phyloP scores from a whole-genome alignment of 2,888 invertebrate species.

The Cataglyphis livida region DNA sequence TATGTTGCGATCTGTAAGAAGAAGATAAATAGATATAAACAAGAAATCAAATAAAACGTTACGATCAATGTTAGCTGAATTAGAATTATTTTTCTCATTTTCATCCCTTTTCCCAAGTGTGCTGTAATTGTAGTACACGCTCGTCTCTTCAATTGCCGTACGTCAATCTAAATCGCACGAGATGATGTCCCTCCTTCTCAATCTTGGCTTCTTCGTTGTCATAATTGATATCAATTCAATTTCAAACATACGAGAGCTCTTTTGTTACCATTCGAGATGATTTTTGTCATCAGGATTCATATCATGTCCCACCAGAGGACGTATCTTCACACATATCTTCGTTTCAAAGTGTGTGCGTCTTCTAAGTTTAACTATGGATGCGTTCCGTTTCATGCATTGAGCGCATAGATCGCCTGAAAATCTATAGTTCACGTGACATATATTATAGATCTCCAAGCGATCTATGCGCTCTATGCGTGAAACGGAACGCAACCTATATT shows the following conservation, averaged over 20 bases:
- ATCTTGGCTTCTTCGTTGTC: background rate
- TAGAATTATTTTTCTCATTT: slow-evolving; percentile 38
- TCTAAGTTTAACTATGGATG: background rate
- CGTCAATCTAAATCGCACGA: background rate
- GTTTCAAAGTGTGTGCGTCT: background rate
- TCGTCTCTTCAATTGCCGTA: slow-evolving; percentile 10
- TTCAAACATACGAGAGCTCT: background rate
- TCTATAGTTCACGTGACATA: no score
- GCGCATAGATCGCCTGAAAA: no score
- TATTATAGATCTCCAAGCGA: no score
- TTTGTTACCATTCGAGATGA: slow-evolving; percentile 20
- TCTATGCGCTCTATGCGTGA: no score
- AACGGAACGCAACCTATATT: background rate
- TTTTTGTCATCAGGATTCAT: background rate
- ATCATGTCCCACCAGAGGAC: slow-evolving; percentile 18
- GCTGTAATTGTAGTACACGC: background rate
- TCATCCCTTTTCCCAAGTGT: background rate
- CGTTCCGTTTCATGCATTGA: no score
- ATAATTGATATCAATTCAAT: background rate
- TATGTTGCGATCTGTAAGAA: slow-evolving; percentile 79
- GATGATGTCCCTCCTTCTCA: background rate
- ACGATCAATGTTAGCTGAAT: slow-evolving; percentile 79
- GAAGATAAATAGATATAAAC: slow-evolving; percentile 74
- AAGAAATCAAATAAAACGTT: slow-evolving; percentile 84
- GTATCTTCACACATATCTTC: background rate